phyloP scores from a whole-genome alignment of 2,113 vertebrate genomes.

The Fulmarus glacialis region DNA sequence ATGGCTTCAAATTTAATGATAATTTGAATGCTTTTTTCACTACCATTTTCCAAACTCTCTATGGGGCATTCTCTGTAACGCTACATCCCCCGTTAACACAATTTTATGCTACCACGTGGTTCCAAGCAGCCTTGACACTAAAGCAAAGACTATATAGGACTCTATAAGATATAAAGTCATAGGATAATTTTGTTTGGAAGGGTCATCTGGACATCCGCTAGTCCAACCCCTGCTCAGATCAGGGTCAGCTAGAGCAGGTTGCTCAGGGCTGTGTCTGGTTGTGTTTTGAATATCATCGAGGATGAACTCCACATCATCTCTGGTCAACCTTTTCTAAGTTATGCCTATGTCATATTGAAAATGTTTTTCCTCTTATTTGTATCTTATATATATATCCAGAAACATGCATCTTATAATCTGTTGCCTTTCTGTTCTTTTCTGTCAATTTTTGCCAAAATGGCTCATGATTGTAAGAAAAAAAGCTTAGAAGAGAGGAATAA shows the following conservation, averaged over 20 bases:
- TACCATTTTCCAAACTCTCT: neutral
- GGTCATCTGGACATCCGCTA: neutral
- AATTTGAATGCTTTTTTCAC: neutral
- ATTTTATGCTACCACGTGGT: neutral
- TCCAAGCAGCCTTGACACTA: neutral
- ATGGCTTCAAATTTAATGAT: neutral
- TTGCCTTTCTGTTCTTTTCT: neutral
- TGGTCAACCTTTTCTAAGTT: neutral
- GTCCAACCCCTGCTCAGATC: neutral
- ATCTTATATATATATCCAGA: neutral
- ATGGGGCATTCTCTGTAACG: neutral
- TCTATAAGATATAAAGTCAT: neutral
- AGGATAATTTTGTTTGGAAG: neutral
- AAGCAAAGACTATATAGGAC: neutral
- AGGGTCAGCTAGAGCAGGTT: neutral
- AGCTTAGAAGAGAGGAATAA: neutral
- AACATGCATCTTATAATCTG: neutral
- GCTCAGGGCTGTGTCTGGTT: neutral
- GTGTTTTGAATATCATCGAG: neutral
- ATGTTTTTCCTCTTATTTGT: neutral
- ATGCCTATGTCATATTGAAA: neutral
- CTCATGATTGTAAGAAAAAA: neutral
- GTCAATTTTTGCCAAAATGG: neutral
- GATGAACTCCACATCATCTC: fast-evolving
- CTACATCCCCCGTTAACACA: fast-evolving